Percentiles rank a stretch among this genome's conserved stretches.
phyloP scores from a whole-genome alignment of 2,113 vertebrate genomes.

The Shinisaurus crocodilurus region DNA sequence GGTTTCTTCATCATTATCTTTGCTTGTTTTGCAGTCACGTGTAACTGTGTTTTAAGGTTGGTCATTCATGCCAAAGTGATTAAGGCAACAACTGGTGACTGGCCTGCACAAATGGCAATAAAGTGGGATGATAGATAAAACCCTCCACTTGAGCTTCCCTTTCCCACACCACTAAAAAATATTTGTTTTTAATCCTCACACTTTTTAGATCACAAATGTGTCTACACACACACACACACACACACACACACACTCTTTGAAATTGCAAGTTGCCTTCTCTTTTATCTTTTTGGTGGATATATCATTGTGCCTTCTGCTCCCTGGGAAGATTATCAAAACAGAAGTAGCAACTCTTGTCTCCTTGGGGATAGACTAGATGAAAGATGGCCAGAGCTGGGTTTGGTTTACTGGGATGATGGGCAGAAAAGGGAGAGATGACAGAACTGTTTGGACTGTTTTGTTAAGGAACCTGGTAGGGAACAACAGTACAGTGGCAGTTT shows the following conservation, averaged over 20 bases:
- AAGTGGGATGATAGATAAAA: not conserved
- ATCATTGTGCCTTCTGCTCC: not conserved
- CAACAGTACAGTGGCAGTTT: not conserved
- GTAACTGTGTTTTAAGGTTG: not conserved
- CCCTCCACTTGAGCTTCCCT: not conserved
- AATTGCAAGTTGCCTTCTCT: not conserved
- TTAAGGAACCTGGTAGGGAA: not conserved
- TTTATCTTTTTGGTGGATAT: not conserved
- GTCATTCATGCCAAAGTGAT: not conserved
- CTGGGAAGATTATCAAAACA: not conserved
- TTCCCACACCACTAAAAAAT: not conserved
- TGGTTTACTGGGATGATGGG: not conserved
- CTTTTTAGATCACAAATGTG: not conserved
- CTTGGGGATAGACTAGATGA: not conserved
- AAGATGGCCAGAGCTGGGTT: not conserved
- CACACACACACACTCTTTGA: too few species aligned
- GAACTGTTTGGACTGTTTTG: not conserved
- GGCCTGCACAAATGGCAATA: not conserved
- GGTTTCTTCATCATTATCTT: not conserved
- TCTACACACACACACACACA: not conserved
- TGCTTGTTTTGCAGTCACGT: not conserved
- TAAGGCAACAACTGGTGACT: not conserved
- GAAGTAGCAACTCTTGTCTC: not conserved
- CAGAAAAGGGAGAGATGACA: not conserved
- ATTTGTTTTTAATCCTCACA: not conserved